Evolutionary conservation across 2,888 invertebrate genomes (phyloP).

Genomic region (Rhabditoides inermis): DNA sequence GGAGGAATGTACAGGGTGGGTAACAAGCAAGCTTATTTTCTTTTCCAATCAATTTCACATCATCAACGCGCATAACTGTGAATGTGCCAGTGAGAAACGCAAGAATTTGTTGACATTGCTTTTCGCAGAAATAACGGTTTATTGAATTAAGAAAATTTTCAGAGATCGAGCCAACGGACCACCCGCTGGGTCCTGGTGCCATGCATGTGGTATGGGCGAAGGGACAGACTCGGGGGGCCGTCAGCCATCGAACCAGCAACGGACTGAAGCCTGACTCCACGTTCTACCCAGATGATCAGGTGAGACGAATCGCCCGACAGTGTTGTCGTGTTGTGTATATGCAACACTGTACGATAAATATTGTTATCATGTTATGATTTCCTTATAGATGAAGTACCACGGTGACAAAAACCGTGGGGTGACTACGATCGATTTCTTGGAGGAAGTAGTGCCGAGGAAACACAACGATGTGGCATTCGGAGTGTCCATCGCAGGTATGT

Average conservation of each 20-base stretch:
- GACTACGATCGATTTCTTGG: slow-evolving; percentile 10
- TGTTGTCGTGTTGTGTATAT: not conserved
- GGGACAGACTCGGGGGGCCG: slow-evolving; percentile 26
- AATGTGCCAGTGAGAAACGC: no score
- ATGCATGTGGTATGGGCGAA: slow-evolving; percentile 43
- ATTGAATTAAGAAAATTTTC: no score
- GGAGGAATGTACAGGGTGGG: slow-evolving; percentile 34
- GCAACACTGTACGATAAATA: no score
- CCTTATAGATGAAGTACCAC: slow-evolving; percentile 9
- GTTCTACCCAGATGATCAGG: slow-evolving; percentile 9
- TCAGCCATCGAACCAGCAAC: slow-evolving; percentile 21
- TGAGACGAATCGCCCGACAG: no score
- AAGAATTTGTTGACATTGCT: no score
- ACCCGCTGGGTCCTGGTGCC: slow-evolving; percentile 44
- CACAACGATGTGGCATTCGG: no score
- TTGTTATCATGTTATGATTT: no score
- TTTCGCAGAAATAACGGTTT: no score
- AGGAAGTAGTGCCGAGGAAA: no score
- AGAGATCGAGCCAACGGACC: slow-evolving; percentile 51
- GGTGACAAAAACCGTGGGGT: slow-evolving; percentile 9
- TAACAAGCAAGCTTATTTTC: not conserved
- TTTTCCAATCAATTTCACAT: no score
- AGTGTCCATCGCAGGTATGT: no score
- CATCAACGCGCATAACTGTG: no score
- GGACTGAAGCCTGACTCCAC: slow-evolving; percentile 18